Evolutionary conservation across 2,888 invertebrate genomes (phyloP), one percentile per base, ranked within the genome.

Genomic region (Sthenelais limicola): DNA sequence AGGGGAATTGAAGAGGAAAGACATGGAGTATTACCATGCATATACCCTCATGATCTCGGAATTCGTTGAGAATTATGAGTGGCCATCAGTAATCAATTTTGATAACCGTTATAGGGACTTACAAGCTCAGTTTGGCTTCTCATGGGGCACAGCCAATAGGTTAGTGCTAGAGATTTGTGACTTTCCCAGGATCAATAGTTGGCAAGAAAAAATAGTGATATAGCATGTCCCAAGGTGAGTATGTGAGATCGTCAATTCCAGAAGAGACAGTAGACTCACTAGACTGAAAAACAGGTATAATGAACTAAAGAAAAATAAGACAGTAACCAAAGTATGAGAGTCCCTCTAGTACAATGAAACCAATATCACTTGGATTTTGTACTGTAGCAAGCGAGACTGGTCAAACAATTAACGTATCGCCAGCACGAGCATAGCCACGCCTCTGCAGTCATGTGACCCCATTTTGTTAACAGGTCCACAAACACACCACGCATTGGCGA

Each of bases 351-450:
- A 66, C 66, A n/a, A 5, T 38, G 24, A 28, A n/a, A 15, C 9
- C 35, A 38, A 43, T 26, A 9, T 43, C 38, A 24, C 43, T 43
- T 21, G 66, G 66, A 15, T 43, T 66, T n/a, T 3, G 43, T n/a
- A n/a, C 21, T 38, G 66, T 66, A n/a, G 66, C 66, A 2, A 35
- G 43, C 26, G 66, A 66, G 28, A 66, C 38, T 35, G 66, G 38
- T 9, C n/a, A 35, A 3, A 28, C 66, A n/a, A 66, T 66, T 38
- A 24, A n/a, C n/a, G n/a, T n/a, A n/a, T n/a, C n/a, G n/a, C n/a
- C 66, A 5, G 24, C n/a, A 0, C 21, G 18, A 38, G 43, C 66
- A 38, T 28, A 66, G 43, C 18, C 35, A 3, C 66, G 43, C 43
- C 43, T 66, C 3, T 26, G 43, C 7, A 43, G 43, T 38, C 66